Evolutionary conservation across 2,888 invertebrate species (phyloP), one percentile per base, ranked within the genome.

Genomic region (Lordiphosa andalusiaca): DNA sequence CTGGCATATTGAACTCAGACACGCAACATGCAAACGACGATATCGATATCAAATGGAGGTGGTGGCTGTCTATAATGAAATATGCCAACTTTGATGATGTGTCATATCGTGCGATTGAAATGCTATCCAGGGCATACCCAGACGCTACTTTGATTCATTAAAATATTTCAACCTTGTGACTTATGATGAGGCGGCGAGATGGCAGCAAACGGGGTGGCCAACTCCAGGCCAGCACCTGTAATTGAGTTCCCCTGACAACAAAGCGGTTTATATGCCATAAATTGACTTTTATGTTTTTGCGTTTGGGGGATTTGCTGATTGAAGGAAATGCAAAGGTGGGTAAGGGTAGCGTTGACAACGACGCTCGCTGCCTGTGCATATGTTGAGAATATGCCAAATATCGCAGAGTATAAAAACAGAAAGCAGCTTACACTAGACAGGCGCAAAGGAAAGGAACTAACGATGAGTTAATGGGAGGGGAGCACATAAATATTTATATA

Each of bases 41-140:
- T 80, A 76, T 80, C 81, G 80, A 67, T 69, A 58, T 75, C 42
- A 39, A 38, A 19, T 30, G 51, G 50, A 30, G 35, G 6, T 25
- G 23, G 23, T 6, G 35, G 4, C 4, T 42, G 42, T 12, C 13
- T 19, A 69, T 81, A 84, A 78, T 78, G 77, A 78, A 78, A 78
- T 84, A 77, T 84, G 81, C 73, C 77, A 78, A 69, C 71, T 71
- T 81, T 78, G 82, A 84, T 81, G 84, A 84, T 84, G 77, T 82
- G 80, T 78, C 75, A 82, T 70, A 77, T 68, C 48, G 71, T 41
- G 19, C 75, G 67, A 74, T 81, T 76, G 82, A 76, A 76, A 81
- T 77, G 60, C 82, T 65, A 76, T 46, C 49, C 63, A 53, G 53
- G 36, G 44, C 16, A 23, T 30, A 23, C 35, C 33, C 6, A 21